phyloP scores from a whole-genome alignment of 2,888 invertebrate species.

The Nomada lathburiana region DNA sequence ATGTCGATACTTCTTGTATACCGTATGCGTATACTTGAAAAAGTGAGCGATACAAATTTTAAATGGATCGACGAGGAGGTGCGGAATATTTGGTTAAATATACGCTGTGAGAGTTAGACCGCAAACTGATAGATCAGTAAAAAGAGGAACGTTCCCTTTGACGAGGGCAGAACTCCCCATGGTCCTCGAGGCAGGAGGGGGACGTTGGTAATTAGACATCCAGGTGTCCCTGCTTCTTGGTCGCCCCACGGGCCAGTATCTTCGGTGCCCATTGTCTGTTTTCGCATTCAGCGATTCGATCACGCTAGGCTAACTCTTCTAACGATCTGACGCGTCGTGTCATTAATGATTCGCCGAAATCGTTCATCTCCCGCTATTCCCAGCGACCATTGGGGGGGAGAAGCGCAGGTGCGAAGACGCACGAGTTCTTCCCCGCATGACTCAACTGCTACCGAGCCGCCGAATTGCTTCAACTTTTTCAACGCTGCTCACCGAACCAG shows the following conservation, averaged over 20 bases:
- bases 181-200: neutral
- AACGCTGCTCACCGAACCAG: constrained; percentile 18
- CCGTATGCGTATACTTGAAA: too few species aligned
- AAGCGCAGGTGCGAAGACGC: constrained; percentile 59
- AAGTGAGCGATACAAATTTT: too few species aligned
- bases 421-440: constrained; percentile 40
- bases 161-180: constrained; percentile 33
- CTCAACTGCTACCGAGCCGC: constrained; percentile 37
- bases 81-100: too few species aligned
- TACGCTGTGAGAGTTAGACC: neutral
- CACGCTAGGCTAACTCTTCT: constrained; percentile 78
- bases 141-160: constrained; percentile 36
- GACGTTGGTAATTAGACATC: constrained; percentile 71
- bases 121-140: constrained; percentile 5
- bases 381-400: neutral
- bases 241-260: constrained; percentile 46
- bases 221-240: constrained; percentile 68
- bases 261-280: constrained; percentile 75
- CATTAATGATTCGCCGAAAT: constrained; percentile 77
- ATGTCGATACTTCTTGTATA: too few species aligned
- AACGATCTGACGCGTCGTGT: constrained; percentile 77
- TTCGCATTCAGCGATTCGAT: constrained; percentile 79
- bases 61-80: too few species aligned
- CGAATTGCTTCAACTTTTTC: constrained; percentile 60
- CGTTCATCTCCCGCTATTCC: constrained; percentile 51